Evolutionary conservation across 2,797 vertebrate genomes (phyloP), one percentile per base, ranked within the genome.

Genomic region (Pampus argenteus): DNA sequence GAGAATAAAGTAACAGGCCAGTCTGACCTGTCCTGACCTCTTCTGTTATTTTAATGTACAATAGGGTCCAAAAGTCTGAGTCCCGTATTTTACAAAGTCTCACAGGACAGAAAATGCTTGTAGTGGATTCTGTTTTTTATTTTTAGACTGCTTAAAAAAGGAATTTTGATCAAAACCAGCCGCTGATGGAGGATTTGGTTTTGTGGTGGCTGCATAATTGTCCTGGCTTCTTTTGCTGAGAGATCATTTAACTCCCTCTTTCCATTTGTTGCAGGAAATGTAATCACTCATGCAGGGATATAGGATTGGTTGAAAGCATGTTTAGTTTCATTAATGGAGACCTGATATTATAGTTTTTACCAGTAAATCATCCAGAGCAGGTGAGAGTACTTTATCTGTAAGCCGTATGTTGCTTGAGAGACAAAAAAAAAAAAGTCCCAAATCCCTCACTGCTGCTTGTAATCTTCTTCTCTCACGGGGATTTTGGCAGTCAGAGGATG

Each of bases 101-200:
- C 0, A 2, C 38, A 11, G 44, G 10, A 67, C 48, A 5, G 36
- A 42, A 42, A 58, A n/a, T n/a, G 23, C 25, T 65, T 36, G 17
- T 22, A 14, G 4, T 72, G 4, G 14, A 49, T 66, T 52, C 40
- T 56, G 55, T 69, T 72, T 63, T 63, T 66, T 3, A 31, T 69
- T 59, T 76, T 68, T 49, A 44, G 54, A 47, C n/a, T 34, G 25
- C 44, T 54, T 5, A 26, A 51, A 26, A 50, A 9, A 15, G 44
- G 59, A 59, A 55, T 56, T 31, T 60, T 29, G 38, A 86, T 78
- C 57, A 54, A 63, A 70, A 82, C 28, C 77, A 83, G 70, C 60
- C 14, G 3, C 58, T 47, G 55, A 6, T 17, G 9, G 28, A 38
- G 7, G 36, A 26, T n/a, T 50, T 42, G 34, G 23, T 38, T 61